phyloP scores from a whole-genome alignment of 2,797 vertebrate species.

The Gobionotothen gibberifrons region DNA sequence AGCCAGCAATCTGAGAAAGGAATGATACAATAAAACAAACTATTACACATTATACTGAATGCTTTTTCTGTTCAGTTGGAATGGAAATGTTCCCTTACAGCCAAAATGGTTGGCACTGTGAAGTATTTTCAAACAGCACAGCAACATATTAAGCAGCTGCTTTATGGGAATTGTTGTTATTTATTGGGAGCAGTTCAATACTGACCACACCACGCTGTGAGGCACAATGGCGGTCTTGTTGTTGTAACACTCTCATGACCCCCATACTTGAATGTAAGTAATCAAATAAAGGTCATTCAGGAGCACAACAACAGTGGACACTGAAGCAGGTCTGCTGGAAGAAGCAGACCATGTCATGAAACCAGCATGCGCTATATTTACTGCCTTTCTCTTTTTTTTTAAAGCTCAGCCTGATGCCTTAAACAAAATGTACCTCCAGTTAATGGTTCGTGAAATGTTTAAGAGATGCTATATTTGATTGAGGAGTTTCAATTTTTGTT shows the following conservation, averaged over 20 bases:
- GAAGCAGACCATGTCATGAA: constrained; percentile 51
- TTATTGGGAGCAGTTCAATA: constrained; percentile 10
- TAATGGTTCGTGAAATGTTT: background rate
- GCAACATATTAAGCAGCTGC: constrained; percentile 11
- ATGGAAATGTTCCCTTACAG: background rate
- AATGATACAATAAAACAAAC: background rate
- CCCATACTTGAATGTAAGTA: constrained; percentile 41
- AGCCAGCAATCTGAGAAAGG: constrained; percentile 84
- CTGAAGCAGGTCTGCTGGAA: constrained; percentile 19
- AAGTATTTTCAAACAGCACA: constrained; percentile 10
- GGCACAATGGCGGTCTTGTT: constrained; percentile 53
- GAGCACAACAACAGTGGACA: constrained; percentile 24
- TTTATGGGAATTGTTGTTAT: constrained; percentile 18
- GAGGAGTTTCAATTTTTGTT: constrained; percentile 2
- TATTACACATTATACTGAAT: background rate
- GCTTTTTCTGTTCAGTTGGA: background rate
- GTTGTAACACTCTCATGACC: constrained; percentile 36
- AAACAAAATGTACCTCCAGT: constrained; percentile 10
- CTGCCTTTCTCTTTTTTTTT: constrained; percentile 1
- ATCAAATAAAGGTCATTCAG: constrained; percentile 41
- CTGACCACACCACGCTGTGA: constrained; percentile 3
- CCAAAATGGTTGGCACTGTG: background rate
- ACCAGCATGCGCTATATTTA: constrained; percentile 52
- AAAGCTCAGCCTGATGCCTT: constrained; percentile 22
- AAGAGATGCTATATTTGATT: constrained; percentile 27